Base-by-base conservation (phyloP, 2,113 vertebrate species). In the Heterochromis multidens region DNA sequence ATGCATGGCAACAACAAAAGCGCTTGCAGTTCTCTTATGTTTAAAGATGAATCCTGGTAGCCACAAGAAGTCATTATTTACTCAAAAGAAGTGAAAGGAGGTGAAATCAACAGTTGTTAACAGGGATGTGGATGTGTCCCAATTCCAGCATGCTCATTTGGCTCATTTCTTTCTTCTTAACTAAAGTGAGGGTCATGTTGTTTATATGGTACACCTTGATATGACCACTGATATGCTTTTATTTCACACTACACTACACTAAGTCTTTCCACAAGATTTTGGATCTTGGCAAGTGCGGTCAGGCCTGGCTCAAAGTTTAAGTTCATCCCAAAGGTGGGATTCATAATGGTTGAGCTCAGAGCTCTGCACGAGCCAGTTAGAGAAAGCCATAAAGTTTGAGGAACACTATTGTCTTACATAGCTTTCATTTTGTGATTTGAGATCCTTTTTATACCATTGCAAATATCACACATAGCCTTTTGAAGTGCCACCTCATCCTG, bases 1-100 rank as follows among this genome's bases (percentile, higher is more conserved):
- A 87, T 89, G 84, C 90, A 87, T 81, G 77, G 88, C 90, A 84
- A 87, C 87, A 91, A 87, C 85, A 92, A 87, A 91, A 87, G 90
- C 80, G 31, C 89, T 72, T 72, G 83, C 85, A 63, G 85, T 46
- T 13, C 80, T 83, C 74, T 27, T 81, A 60, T 89, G 74, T 84
- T 84, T 88, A 58, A 86, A 57, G 77, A 83, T 74, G 85, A 74
- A 33, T 83, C 76, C 72, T 31, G 46, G 84, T 83, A 65, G 78
- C 85, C 10, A 40, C 56, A 37, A 74, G 77, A 80, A 82, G 74
- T 87, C 80, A 81, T 91, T 85, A 82, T 84, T 90, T 88, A 81
- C 35, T 89, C 67, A 80, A 78, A 87, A 90, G 79, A 83, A 79
- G 54, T 46, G 9, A 63, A 88, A 83, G 23, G 46, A 89, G 80